Evolutionary conservation across 2,888 invertebrate species (phyloP), one percentile per base, ranked within the genome.

Genomic region (Aphodius granarius): DNA sequence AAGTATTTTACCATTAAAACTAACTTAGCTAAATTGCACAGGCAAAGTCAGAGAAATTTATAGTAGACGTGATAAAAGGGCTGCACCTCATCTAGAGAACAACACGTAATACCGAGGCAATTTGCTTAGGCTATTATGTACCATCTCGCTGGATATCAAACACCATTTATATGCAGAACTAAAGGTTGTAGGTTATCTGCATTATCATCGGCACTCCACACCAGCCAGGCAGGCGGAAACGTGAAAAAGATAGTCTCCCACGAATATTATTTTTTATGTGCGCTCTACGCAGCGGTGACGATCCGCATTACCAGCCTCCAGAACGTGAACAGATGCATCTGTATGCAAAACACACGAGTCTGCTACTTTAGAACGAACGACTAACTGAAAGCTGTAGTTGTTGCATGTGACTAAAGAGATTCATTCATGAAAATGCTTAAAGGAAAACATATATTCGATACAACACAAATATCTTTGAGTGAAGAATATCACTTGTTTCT

Each of bases 221-320:
- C 43, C 43, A 43, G 43, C 43, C n/a, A n/a, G 13, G 43, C 9
- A 43, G 43, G 43, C 6, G 43, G 43, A 43, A n/a, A n/a, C n/a
- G n/a, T n/a, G n/a, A n/a, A n/a, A n/a, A n/a, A n/a, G n/a, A n/a
- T n/a, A 6, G 43, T 78, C 79, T 79, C 79, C 78, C 79, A 79
- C 79, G 79, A 79, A 79, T 79, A 79, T 79, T 79, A 79, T 77
- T 79, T 79, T 79, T 79, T 79, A 79, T 79, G 78, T 76, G 75
- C 78, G n/a, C 76, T 78, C 78, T 78, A 79, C 77, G 78, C 77
- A 43, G 77, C 73, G 74, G 73, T 75, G 78, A 79, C 78, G 78
- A 78, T 79, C 78, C 78, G 76, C 66, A 73, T 75, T 75, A 68
- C 66, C 76, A 75, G 66, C 71, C 43, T 22, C 71, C 15, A 68